phyloP scores from a whole-genome alignment of 2,113 vertebrate genomes.

The Trochalopteron elliotii region DNA sequence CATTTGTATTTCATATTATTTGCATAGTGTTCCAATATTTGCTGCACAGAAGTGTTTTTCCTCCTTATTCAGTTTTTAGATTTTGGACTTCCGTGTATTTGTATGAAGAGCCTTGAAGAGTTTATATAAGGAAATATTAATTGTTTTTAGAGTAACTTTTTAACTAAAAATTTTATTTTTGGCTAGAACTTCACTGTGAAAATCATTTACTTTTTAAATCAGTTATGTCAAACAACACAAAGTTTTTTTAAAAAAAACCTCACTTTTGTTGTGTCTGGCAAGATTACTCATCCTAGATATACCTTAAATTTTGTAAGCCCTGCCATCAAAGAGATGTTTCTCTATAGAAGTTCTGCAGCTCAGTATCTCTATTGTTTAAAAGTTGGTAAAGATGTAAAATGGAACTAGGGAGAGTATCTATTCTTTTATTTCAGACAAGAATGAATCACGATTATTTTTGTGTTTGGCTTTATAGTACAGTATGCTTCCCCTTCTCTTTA shows the following conservation, averaged over 20 bases:
- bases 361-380: not conserved
- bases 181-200: not conserved
- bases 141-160: not conserved
- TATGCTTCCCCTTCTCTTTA: not conserved
- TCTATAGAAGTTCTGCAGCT: not conserved
- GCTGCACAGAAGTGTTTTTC: not conserved
- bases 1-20: not conserved
- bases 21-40: not conserved
- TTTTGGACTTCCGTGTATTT: not conserved
- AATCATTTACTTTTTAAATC: not conserved
- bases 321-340: not conserved
- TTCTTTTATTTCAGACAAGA: not conserved
- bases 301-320: not conserved
- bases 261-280: not conserved
- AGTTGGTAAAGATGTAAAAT: not conserved
- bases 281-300: not conserved
- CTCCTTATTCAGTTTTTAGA: not conserved
- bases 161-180: not conserved
- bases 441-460: not conserved
- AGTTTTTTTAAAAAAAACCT: accelerated
- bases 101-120: not conserved
- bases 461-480: not conserved
- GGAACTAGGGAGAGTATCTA: not conserved
- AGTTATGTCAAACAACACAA: not conserved
- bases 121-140: not conserved